Evolutionary conservation across 2,113 vertebrate genomes (phyloP).

Genomic region (Aythya baeri): DNA sequence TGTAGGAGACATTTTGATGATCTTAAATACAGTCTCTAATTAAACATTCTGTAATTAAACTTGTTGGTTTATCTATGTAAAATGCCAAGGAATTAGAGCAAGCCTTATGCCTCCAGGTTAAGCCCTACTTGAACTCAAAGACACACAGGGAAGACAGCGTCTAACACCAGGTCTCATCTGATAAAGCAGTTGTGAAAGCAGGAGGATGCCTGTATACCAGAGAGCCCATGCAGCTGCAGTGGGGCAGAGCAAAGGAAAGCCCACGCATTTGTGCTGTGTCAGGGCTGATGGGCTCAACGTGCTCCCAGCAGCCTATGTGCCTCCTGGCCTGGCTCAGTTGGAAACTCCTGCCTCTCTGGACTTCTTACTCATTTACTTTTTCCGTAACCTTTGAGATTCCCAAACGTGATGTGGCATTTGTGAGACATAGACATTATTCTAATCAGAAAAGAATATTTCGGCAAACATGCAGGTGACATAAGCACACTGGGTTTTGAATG

Average conservation of each 20-base stretch:
- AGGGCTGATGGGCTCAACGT: background rate
- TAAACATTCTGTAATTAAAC: conserved; percentile 50
- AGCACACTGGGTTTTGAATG: background rate
- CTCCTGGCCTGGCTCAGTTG: background rate
- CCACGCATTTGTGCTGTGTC: background rate
- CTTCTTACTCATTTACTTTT: background rate
- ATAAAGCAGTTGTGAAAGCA: background rate
- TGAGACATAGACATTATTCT: background rate
- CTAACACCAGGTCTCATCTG: background rate
- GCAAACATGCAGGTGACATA: background rate
- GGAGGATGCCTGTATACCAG: background rate
- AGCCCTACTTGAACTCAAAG: background rate
- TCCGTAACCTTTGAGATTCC: background rate
- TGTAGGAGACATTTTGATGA: conserved; percentile 4
- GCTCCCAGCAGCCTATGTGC: background rate
- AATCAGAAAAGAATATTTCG: background rate
- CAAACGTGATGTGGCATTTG: background rate
- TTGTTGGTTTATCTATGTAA: conserved; percentile 11
- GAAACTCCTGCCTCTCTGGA: background rate
- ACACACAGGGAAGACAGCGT: background rate
- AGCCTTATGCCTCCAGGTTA: conserved; percentile 4
- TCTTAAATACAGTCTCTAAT: conserved; percentile 39
- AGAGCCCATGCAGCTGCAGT: background rate
- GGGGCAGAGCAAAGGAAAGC: background rate
- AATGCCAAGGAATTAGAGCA: conserved; percentile 1